Evolutionary conservation across 2,113 vertebrate species (phyloP).

Genomic region (Loxodonta africana): DNA sequence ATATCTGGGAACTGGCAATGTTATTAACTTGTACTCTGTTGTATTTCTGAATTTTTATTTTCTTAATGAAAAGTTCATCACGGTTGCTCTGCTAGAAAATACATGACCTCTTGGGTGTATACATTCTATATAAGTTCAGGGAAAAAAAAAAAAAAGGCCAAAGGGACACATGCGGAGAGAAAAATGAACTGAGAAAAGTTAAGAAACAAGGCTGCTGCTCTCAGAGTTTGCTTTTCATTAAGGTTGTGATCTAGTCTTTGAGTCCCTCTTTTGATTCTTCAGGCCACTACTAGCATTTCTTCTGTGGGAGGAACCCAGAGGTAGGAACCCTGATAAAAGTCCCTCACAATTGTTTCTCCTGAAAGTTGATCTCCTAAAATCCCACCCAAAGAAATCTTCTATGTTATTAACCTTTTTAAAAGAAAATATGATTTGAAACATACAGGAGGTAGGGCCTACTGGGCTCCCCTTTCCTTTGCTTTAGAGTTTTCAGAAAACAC

Average conservation of each 20-base stretch:
- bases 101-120: neutral
- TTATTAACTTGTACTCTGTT: neutral
- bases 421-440: conserved; percentile 35
- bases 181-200: conserved; percentile 52
- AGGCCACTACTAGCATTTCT: neutral
- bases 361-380: conserved; percentile 30
- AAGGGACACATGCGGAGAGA: neutral
- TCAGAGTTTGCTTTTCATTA: conserved; percentile 22
- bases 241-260: neutral
- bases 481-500: conserved; percentile 46
- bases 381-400: conserved; percentile 16
- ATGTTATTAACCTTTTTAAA: conserved; percentile 36
- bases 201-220: neutral
- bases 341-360: neutral
- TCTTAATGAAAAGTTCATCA: conserved; percentile 39
- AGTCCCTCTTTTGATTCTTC: neutral
- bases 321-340: neutral
- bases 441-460: neutral
- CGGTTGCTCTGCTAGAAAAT: conserved; percentile 2
- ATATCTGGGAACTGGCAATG: neutral
- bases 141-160: neutral
- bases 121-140: neutral
- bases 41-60: conserved; percentile 54
- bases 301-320: neutral
- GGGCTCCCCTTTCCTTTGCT: neutral